Evolutionary conservation across 2,113 vertebrate genomes (phyloP), one percentile per base, ranked within the genome.

Genomic region (Silurus glanis): DNA sequence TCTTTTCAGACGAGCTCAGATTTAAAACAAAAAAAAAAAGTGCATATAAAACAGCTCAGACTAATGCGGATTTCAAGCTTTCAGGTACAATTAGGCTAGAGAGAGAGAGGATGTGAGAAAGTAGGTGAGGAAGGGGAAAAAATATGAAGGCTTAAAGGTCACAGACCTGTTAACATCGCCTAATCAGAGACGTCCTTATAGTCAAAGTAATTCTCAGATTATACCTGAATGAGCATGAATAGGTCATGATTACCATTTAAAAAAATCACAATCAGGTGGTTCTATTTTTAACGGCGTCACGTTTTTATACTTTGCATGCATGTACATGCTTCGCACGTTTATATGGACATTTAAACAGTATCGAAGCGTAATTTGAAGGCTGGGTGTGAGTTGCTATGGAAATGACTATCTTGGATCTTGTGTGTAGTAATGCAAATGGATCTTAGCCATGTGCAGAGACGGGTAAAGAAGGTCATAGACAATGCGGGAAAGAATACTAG

Each of bases 41-140:
- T 51, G 85, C 89, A 92, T 91, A 92, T 92, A 90, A 92, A 94
- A 91, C 86, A 89, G 62, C 79, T 87, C 85, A 80, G 82, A 74
- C 74, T 80, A 89, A 91, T 91, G 90, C 69, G 86, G 91, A 92
- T 88, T 82, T 76, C 69, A 45, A 6, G 25, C 83, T 88, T 85
- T 62, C 89, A 91, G 89, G 90, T 91, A 80, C 84, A 91, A 62
- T 85, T 85, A 91, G 76, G 86, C 16, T 55, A 59, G 58, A 80
- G 86, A 80, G 25, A 51, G 49, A 2, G 13, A 85, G 53, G 47
- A 47, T 2, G 21, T 47, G 17, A 85, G 47, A 58, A 85, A 83
- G n/a, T 74, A 72, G 58, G 66, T 61, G 71, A 59, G 9, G 45
- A 58, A 23, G 10, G 14, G 51, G 13, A 61, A 23, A 58, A n/a